Evolutionary conservation across 53 echinoderm and acorn worm species (phyloP).

Genomic region (Holothuria scabra): DNA sequence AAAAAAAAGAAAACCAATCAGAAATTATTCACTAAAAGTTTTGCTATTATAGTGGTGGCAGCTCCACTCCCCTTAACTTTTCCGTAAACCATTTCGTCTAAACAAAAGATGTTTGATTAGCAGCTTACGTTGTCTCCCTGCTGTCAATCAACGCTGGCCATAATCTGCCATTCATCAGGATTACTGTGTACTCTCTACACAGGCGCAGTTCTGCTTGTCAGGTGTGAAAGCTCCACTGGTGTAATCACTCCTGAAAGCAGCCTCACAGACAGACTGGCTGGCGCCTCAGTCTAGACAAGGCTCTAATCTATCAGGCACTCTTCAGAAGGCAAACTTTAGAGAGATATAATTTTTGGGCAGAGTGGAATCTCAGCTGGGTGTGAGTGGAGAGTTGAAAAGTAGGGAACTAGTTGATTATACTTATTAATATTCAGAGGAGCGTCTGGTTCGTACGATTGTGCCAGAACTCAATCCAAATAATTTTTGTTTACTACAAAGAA

Average conservation of each 20-base stretch:
- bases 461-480: too few species aligned
- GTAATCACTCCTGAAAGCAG: conserved; percentile 52
- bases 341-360: too few species aligned
- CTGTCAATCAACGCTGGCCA: conserved; percentile 27
- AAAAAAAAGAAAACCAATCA: too few species aligned
- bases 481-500: too few species aligned
- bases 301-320: conserved; percentile 47
- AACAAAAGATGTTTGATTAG: conserved; percentile 46
- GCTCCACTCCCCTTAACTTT: not conserved
- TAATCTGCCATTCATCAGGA: conserved; percentile 42
- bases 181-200: conserved; percentile 20
- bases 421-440: too few species aligned
- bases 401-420: too few species aligned
- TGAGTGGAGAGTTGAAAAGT: too few species aligned
- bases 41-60: too few species aligned
- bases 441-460: too few species aligned
- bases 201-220: conserved; percentile 37
- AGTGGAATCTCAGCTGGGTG: too few species aligned
- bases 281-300: conserved; percentile 44
- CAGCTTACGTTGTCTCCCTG: not conserved
- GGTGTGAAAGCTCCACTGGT: conserved; percentile 30
- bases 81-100: conserved; percentile 2
- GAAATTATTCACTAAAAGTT: too few species aligned
- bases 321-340: conserved; percentile 19
- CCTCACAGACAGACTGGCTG: conserved; percentile 50